Conservation (phyloP, 2,113 vertebrate genomes). For the Caretta caretta region DNA sequence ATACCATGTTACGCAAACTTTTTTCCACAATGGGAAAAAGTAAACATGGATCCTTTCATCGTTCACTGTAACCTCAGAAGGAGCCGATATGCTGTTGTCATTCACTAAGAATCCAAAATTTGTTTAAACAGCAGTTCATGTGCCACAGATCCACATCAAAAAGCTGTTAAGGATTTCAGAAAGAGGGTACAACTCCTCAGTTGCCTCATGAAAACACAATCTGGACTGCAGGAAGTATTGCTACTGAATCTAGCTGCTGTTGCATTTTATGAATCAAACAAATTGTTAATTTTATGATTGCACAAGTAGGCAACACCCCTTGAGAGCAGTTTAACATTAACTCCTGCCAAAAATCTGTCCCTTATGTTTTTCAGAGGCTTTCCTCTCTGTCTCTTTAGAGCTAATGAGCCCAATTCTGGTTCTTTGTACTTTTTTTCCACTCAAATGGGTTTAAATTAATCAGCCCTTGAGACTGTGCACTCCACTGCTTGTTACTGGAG, state of each 20-base stretch:
- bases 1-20: background rate
- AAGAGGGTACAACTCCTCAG: background rate
- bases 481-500: background rate
- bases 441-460: background rate
- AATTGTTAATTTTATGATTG: background rate
- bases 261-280: background rate
- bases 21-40: conserved; percentile 49
- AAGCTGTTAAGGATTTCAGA: background rate
- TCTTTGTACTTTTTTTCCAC: background rate
- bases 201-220: background rate
- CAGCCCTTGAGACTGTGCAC: background rate
- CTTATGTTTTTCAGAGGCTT: conserved; percentile 6
- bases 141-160: background rate
- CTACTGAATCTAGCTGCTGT: conserved; percentile 11
- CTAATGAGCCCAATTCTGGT: background rate
- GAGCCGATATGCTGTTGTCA: conserved; percentile 49
- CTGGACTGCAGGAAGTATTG: background rate
- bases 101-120: conserved; percentile 38
- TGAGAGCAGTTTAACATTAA: conserved; percentile 12
- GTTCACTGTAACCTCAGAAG: conserved; percentile 30
- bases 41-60: conserved; percentile 60
- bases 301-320: background rate
- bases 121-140: conserved; percentile 29
- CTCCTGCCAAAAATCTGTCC: background rate
- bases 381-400: background rate